Percentiles rank a stretch among this genome's conserved stretches.
phyloP scores from a whole-genome alignment of 92 coral and sea anemone genomes.

The Bergia puertoricense region DNA sequence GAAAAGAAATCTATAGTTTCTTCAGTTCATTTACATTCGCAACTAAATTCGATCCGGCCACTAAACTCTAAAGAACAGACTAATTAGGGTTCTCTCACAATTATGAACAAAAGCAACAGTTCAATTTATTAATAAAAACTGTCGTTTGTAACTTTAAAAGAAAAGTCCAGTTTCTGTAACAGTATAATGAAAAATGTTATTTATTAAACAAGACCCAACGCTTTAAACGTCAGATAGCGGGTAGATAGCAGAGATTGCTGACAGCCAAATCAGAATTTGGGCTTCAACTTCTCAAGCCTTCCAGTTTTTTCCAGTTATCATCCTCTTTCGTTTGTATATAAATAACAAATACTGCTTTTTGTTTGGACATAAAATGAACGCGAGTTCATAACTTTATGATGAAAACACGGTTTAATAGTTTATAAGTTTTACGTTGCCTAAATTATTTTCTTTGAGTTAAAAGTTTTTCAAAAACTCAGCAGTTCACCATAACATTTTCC shows the following conservation, averaged over 20 bases:
- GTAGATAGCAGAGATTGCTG: not conserved
- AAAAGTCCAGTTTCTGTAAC: not conserved
- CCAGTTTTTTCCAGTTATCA: not conserved
- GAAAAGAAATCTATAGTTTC: not conserved
- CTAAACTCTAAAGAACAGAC: not conserved
- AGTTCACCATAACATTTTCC: no score
- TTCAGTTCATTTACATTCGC: slow-evolving; percentile 2
- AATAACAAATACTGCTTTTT: no score
- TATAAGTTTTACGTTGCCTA: no score
- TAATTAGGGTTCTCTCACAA: slow-evolving; percentile 23
- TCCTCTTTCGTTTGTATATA: not conserved
- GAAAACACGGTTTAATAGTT: not conserved
- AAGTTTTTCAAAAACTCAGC: no score
- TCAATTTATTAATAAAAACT: slow-evolving; percentile 1
- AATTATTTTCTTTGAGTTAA: no score
- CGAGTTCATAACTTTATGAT: not conserved
- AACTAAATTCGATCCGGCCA: no score
- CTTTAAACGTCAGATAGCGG: not conserved
- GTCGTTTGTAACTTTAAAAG: not conserved
- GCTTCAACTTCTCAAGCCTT: not conserved
- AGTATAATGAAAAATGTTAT: not conserved
- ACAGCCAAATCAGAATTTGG: not conserved
- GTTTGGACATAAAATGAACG: not conserved
- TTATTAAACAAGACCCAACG: not conserved
- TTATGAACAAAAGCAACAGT: slow-evolving; percentile 19